Evolutionary conservation across 1,140 invertebrate genomes (phyloP), one percentile per base, ranked within the genome.

Genomic region (Apis dorsata): DNA sequence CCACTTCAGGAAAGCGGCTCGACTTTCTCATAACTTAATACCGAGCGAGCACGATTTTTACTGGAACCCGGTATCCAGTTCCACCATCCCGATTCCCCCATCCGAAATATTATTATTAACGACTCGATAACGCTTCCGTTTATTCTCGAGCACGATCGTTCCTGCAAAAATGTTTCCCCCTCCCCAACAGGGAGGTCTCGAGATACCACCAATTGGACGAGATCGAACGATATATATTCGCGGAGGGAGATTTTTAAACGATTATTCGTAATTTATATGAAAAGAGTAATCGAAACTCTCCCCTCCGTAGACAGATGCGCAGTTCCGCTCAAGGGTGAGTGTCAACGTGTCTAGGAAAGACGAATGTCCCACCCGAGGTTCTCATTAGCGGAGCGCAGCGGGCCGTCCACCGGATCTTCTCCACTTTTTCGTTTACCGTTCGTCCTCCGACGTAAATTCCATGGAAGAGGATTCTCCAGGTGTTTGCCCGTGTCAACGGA

Each of bases 351-450:
- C 84, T 55, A n/a, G 79, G 76, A 83, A 89, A 91, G 89, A 90
- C 87, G 88, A 85, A 91, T 89, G 85, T 86, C 87, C 87, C 76
- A 79, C 79, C 34, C 34, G 78, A 80, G 86, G 65, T 85, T 85
- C 92, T 92, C 90, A 92, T 92, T 92, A 93, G 89, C 68, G 83
- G 85, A 85, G 85, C 86, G 78, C 85, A 88, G 71, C 84, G 69
- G 89, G 80, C 68, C 81, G 86, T 89, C 83, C 28, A 28, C 83
- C 72, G 24, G 28, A 69, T 65, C 79, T 81, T 73, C 57, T 68
- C 74, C 81, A 83, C 79, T 79, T 83, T 66, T 59, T 34, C n/a
- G 51, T 44, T 68, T 53, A 73, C 49, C 62, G 34, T 73, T 79
- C 77, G 3, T 17, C 62, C 69, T 19, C 85, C 76, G 51, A 68